Evolutionary conservation across 2,797 vertebrate genomes (phyloP), one percentile per base, ranked within the genome.

Genomic region (Setipinna tenuifilis): DNA sequence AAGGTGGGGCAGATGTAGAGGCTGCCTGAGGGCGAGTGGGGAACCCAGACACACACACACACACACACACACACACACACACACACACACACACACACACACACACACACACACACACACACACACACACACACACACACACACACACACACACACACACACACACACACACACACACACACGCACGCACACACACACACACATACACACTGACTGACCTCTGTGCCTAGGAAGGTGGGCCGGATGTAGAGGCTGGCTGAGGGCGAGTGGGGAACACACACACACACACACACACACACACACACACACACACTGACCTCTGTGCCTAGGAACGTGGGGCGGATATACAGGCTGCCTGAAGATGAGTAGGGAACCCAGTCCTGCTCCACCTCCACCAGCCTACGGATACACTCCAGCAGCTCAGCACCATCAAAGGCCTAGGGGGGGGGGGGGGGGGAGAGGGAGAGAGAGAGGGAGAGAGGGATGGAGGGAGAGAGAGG

Each of bases 351-450:
- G 7, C 50, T 54, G 7, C 2, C 50, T 0, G 50, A 54, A 9
- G 3, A 2, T 9, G 50, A 54, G 50, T 54, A 9, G 7, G 50
- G 50, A 54, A 54, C 50, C 97, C 97, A 99, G 0, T 96, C 97
- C 88, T 96, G 94, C 35, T 99, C 97, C 19, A 97, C 50, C 86
- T 96, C 95, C 78, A 99, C 93, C 7, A 99, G 94, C 84, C 94
- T 95, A 78, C 91, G 93, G 91, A 99, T 97, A 78, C 97, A 99
- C 85, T 97, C 93, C 68, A 98, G 85, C 71, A 99, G 90, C 90
- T 99, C 97, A 0, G 94, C 92, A 87, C 93, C 91, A 90, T 98
- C 96, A 91, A 99, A 98, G 9, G 87, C 88, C 97, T 98, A 90
- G 6, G 87, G 86, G 6, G 83, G 82, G 75, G 86, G 78, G 86